Base-by-base conservation (phyloP, 2,113 vertebrate genomes). In the Platysteira castanea region DNA sequence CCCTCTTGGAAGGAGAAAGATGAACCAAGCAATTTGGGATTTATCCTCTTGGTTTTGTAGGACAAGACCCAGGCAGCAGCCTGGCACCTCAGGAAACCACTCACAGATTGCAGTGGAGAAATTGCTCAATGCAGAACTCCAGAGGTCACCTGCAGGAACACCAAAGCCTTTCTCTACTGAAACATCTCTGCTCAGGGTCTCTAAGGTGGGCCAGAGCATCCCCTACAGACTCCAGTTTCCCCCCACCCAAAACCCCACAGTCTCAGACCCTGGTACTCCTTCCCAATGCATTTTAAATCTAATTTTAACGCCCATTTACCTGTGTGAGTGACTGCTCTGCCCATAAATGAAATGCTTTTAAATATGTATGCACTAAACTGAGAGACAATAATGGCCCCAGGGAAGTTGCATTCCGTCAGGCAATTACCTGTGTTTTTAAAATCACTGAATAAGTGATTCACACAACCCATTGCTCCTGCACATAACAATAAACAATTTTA, bases 401-500 rank as follows among this genome's bases (percentile, higher is more conserved):
- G 73, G 84, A 95, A 70, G 78, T 3, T 67, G 21, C 83, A 53
- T 67, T 91, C 87, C 84, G 53, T 84, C 90, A 81, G 75, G 81
- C 83, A 91, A 80, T 87, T 96, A 87, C 77, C 64, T 70, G 56
- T 57, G 85, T 52, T 92, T 94, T 89, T 92, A 44, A 52, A 87
- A 65, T 17, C 95, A 84, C 59, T 20, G 47, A 22, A 13, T 54
- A 75, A 89, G 67, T 88, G 67, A 92, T 49, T 44, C 49, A 79
- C 52, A 22, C 56, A 73, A 57, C n/a, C 54, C 3, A 21, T 70
- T 87, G 16, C 60, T 47, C 95, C 37, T 53, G 80, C 82, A 81
- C 63, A 63, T 76, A 80, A 81, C 77, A 77, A 87, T 80, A 91
- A 90, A 87, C 50, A 44, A 57, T 93, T 91, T 60, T 52, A 95